Evolutionary conservation across 2,113 vertebrate genomes (phyloP), one percentile per base, ranked within the genome.

Genomic region (Apodemus sylvaticus): DNA sequence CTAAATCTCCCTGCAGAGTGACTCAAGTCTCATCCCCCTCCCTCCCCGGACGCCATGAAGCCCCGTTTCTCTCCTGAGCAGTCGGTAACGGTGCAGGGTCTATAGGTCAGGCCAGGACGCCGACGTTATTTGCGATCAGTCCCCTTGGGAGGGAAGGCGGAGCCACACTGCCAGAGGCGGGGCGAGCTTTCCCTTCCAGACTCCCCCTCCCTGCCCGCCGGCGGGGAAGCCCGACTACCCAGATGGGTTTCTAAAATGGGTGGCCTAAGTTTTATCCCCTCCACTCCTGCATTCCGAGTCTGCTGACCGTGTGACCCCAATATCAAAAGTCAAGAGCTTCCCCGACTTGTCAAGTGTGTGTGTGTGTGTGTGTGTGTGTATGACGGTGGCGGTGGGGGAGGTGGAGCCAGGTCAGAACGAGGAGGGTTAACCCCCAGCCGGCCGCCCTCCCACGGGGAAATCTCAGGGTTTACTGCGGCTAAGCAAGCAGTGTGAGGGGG

Each of bases 401-500:
- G 96, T 55, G 96, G 96, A 86, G 95, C 97, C 90, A 70, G 90
- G 7, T 70, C 90, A n/a, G 95, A 96, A 60, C 13, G 86, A 78
- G 96, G 92, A 96, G 92, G 93, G 97, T 97, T 97, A 96, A 97
- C 92, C 76, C 48, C 79, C 17, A 70, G 81, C 82, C 85, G 31
- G 17, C 73, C 29, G 76, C 60, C 77, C 60, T 64, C 97, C 66
- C 64, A 17, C 11, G 85, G 90, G 94, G 96, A 96, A 96, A 93
- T 89, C 96, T 97, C 94, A 26, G 95, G 83, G 62, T 93, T 94
- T 88, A 5, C 85, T 68, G 91, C 92, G 22, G 97, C 92, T 42
- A 24, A 94, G 90, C 88, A 89, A 94, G 95, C 94, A 60, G 48
- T 60, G 94, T 90, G 73, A 95, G 94, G 97, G 97, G 97, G 97